Conservation (phyloP, 2,888 invertebrate genomes). For the Thereva nobilitata region DNA sequence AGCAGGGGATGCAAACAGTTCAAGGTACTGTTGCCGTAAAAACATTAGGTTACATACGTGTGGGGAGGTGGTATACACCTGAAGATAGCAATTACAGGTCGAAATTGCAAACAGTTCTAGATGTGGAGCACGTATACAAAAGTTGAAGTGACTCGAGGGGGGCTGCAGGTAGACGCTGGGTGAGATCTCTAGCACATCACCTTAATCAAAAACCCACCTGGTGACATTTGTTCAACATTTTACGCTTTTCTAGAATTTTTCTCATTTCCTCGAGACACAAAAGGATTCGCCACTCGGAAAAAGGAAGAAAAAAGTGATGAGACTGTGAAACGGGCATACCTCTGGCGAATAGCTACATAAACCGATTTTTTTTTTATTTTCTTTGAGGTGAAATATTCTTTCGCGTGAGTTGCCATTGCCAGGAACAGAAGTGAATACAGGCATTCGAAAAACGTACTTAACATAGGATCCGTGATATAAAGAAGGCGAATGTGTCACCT, state of each 20-base stretch:
- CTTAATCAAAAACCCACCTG: slow-evolving; percentile 29
- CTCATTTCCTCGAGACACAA: slow-evolving; percentile 34
- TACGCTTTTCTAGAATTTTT: slow-evolving; percentile 26
- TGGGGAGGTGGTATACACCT: too few relatives aligned
- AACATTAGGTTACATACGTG: too few relatives aligned
- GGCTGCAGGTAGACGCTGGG: background rate
- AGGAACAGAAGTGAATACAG: too few relatives aligned
- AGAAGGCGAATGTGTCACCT: too few relatives aligned
- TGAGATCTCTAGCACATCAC: background rate
- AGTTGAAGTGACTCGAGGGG: background rate
- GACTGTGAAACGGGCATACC: slow-evolving; percentile 5
- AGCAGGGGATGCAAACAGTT: too few relatives aligned
- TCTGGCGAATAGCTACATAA: slow-evolving; percentile 14
- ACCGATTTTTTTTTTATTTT: slow-evolving; percentile 22
- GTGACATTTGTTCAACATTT: slow-evolving; percentile 32
- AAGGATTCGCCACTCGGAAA: slow-evolving; percentile 16
- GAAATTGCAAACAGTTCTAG: too few relatives aligned
- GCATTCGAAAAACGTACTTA: too few relatives aligned
- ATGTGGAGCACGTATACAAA: too few relatives aligned
- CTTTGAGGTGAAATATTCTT: slow-evolving; percentile 6
- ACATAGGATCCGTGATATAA: too few relatives aligned
- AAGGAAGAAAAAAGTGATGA: slow-evolving; percentile 12
- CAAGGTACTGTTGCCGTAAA: too few relatives aligned
- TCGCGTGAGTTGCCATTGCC: too few relatives aligned
- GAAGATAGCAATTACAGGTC: too few relatives aligned